Evolutionary conservation across 2,113 vertebrate genomes (phyloP), one percentile per base, ranked within the genome.

Genomic region (Hiodon alosoides): DNA sequence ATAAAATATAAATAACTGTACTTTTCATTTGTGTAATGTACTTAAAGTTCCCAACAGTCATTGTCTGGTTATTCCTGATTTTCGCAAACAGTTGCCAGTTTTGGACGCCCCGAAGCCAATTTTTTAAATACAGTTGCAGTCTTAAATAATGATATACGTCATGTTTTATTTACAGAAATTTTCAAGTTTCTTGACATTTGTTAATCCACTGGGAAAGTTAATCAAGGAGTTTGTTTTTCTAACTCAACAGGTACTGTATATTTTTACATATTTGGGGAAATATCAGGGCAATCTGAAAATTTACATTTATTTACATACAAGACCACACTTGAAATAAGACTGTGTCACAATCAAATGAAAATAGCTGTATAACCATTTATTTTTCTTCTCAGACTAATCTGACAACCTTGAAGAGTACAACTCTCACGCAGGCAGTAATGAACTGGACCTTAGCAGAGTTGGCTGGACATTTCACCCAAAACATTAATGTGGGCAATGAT

Each of bases 371-470:
- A 67, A 7, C 54, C 58, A 31, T 57, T 16, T 3, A 53, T 67
- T 55, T 4, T 73, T 54, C 69, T 72, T 73, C 62, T n/a, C 82
- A 92, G 91, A 81, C 73, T n/a, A 6, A 88, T 10, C 52, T 83
- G 0, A 85, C 83, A 5, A 67, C 85, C 46, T 83, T 91, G 17
- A 83, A 52, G 46, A 85, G 85, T 73, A 73, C 82, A 76, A 88
- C 83, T 13, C 60, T 92, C 72, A 76, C 87, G 0, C 88, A 91
- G 83, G 82, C 87, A 53, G 55, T 90, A 79, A 71, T 92, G 17
- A 91, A 90, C 84, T 90, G 84, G 83, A 90, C 88, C 2, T 82
- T 92, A 52, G 79, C 87, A 0, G 88, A 91, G 74, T 72, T 92
- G 66, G 89, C 90, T 0, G 77, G 78, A 17, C 54, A 77, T 0